A percentile compares a stretch with the other conserved stretches of the same genome.
These are phyloP conservation scores for Prionailurus viverrinus DNA, from an alignment of 2,113 vertebrate species.

Conservation along the genomic window DNA sequence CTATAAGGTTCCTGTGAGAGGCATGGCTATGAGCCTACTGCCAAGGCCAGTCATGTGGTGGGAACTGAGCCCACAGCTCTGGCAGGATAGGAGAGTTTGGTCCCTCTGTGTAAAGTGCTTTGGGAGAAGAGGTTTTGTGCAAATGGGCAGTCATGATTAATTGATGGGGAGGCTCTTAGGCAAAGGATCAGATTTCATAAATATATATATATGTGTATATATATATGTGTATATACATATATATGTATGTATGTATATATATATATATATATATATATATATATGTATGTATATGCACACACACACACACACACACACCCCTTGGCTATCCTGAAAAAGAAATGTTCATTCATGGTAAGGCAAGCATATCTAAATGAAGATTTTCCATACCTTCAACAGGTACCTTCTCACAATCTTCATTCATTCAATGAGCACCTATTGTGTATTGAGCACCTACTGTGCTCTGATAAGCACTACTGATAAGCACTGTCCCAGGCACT, in stretches of 20 bases:
- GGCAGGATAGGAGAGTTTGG: not conserved
- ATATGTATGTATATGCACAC: not conserved
- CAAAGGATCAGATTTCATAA: constrained; percentile 57
- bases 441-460: not conserved
- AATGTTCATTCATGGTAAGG: constrained; percentile 33
- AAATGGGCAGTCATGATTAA: constrained; percentile 68
- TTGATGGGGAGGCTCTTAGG: constrained; percentile 52
- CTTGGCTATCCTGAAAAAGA: not conserved
- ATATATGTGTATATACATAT: not conserved
- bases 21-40: not conserved
- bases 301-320: not conserved
- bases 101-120: not conserved
- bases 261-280: not conserved
- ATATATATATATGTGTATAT: not conserved
- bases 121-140: constrained; percentile 55
- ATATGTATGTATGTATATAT: not conserved
- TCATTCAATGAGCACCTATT: not conserved
- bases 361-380: not conserved
- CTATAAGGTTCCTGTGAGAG: not conserved
- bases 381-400: not conserved
- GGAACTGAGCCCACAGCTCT: not conserved
- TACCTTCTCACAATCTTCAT: not conserved
- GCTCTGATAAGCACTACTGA: not conserved
- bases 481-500: not conserved
- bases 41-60: not conserved